Base-by-base conservation (phyloP, 2,888 invertebrate species). In the Drosophila falleni region DNA sequence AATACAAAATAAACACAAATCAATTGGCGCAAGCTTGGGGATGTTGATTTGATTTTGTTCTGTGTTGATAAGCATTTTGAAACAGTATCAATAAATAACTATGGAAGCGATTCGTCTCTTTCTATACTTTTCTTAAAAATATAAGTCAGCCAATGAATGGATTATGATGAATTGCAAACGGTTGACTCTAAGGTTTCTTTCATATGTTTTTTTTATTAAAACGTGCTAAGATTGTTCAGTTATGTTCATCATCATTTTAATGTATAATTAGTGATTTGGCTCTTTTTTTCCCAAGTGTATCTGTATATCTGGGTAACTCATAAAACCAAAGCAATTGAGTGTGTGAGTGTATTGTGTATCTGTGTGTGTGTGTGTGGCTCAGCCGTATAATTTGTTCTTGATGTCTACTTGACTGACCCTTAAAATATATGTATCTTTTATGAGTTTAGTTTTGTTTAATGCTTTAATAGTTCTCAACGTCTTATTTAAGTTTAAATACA, bases 41-140 rank as follows among this genome's bases (percentile, higher is more conserved):
- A 42, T 59, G 51, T 69, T 59, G 33, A 31, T 41, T 29, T 49
- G 26, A 15, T 62, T 39, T 33, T 49, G 37, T 16, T 47, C 10
- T 26, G 15, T 46, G 31, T 66, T 67, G 39, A 35, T 58, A 67
- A 67, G 63, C 63, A 53, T 50, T 68, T 59, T 15, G 37, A 73
- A 64, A 70, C 63, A 56, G 42, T 74, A 44, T 64, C 29, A 64
- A 72, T 87, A 87, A 71, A 77, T 74, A 80, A 72, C 81, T 83
- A 87, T 87, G 83, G 83, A 84, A 84, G 89, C 89, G 63, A 70
- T 71, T 67, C 60, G 51, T 76, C 65, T 50, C 49, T n/a, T 23
- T 56, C 33, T 35, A 56, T 56, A 46, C 23, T 37, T 47, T 23
- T n/a, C 10, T 37, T 41, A 60, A 16, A n/a, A 62, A 46, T 60